phyloP scores from a whole-genome alignment of 2,113 vertebrate species.

The Microcebus lehilahytsara region DNA sequence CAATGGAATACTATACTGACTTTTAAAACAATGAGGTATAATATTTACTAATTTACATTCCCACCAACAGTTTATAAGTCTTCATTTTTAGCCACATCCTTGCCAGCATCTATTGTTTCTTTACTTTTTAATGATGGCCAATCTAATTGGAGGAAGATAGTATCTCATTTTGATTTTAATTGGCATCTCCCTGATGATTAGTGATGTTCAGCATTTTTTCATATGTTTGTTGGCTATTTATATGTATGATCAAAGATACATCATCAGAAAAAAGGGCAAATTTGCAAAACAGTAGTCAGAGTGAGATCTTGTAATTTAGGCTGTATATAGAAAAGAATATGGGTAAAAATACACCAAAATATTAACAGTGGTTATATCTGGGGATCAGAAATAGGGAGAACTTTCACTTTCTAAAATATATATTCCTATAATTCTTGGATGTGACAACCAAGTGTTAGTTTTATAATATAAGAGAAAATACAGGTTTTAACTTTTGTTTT shows the following conservation, averaged over 20 bases:
- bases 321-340: neutral
- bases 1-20: neutral
- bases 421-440: neutral
- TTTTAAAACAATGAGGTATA: neutral
- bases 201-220: no score
- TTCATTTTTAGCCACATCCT: no score
- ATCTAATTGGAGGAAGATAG: no score
- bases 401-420: neutral
- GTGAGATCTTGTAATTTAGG: neutral
- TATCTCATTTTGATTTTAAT: no score
- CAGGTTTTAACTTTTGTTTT: neutral
- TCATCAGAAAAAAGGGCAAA: neutral
- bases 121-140: no score
- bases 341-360: neutral
- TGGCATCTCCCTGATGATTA: no score
- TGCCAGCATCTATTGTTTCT: no score
- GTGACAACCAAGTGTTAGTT: neutral
- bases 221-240: no score
- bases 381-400: neutral
- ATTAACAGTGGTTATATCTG: neutral
- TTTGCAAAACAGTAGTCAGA: neutral
- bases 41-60: no score
- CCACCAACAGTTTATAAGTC: no score
- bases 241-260: neutral
- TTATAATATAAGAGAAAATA: neutral